phyloP scores from a whole-genome alignment of 2,113 vertebrate genomes.

The Sander lucioperca region DNA sequence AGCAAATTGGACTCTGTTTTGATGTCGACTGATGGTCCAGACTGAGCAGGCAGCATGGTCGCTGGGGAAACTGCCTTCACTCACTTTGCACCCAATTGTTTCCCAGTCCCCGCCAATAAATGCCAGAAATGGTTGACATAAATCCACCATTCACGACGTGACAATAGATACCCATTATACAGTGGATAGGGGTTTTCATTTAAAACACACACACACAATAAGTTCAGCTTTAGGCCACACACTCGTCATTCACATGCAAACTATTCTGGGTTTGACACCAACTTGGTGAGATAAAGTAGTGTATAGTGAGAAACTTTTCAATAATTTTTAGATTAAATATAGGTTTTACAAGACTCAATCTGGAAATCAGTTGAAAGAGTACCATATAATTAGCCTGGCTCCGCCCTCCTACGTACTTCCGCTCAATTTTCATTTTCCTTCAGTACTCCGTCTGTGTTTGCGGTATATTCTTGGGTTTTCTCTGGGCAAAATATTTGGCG shows the following conservation, averaged over 20 bases:
- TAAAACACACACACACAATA: conserved; percentile 15
- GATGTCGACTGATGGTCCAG: conserved; percentile 61
- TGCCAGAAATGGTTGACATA: conserved; percentile 44
- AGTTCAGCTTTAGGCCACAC: conserved; percentile 16
- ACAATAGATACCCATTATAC: conserved; percentile 51
- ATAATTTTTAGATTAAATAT: not conserved
- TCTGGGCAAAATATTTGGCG: too few species aligned
- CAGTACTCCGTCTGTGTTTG: too few species aligned
- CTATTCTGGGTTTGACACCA: not conserved
- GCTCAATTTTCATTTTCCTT: too few species aligned
- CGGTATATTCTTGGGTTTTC: too few species aligned
- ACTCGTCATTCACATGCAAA: conserved; percentile 29
- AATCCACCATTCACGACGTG: conserved; percentile 42
- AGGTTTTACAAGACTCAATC: not conserved
- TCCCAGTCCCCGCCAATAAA: conserved; percentile 58
- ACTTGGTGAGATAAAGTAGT: not conserved
- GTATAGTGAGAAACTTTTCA: not conserved
- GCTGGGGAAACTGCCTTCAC: conserved; percentile 53
- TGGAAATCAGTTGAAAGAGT: not conserved
- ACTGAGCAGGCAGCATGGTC: conserved; percentile 44
- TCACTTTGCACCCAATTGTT: conserved; percentile 61
- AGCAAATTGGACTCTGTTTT: conserved; percentile 64
- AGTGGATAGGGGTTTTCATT: conserved; percentile 12
- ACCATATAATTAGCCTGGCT: not conserved
- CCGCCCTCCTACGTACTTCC: too few species aligned